Base-by-base conservation (phyloP, 2,113 vertebrate genomes). In the Pseudopodoces humilis region DNA sequence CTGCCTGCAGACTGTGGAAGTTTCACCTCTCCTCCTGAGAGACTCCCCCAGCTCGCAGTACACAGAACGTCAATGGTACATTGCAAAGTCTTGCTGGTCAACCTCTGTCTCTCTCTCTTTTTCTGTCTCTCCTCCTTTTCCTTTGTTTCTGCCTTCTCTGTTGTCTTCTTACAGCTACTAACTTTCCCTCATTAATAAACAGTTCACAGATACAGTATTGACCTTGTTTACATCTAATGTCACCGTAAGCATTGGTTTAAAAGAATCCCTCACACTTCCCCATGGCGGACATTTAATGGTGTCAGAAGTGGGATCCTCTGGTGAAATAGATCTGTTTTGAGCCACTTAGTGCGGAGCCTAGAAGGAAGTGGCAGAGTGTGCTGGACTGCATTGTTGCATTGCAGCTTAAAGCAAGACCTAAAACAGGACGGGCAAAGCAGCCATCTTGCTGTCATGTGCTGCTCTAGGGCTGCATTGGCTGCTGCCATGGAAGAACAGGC, bases 11-110 rank as follows among this genome's bases (percentile, higher is more conserved):
- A 58, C 25, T 0, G 2, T 15, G 10, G 24, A 74, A 58, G 24
- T 21, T 2, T 1, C 14, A 35, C 19, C 24, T 35, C 31, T 58
- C 41, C 31, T 35, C 14, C 53, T 0, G 0, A 35, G 53, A 28
- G 70, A 56, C 41, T 44, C 7, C 13, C 31, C 41, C 3, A 0
- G 13, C 14, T 46, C 9, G 3, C 13, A 27, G 9, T 20, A 55
- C 37, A 24, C 28, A 31, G 3, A 2, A 17, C 18, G 46, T 22
- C 1, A 2, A 44, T 2, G 4, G 7, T 10, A 58, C 19, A 28
- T 6, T 12, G 10, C 10, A 7, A 74, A 35, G 33, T 58, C 71
- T 74, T 46, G 10, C 13, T 58, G 18, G 31, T 46, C n/a, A 74
- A 43, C 2, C 13, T 7, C 22, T 19, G 15, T 43, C 30, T 31